Base-by-base conservation (phyloP, 2,888 invertebrate genomes). In the Lagria hirta region DNA sequence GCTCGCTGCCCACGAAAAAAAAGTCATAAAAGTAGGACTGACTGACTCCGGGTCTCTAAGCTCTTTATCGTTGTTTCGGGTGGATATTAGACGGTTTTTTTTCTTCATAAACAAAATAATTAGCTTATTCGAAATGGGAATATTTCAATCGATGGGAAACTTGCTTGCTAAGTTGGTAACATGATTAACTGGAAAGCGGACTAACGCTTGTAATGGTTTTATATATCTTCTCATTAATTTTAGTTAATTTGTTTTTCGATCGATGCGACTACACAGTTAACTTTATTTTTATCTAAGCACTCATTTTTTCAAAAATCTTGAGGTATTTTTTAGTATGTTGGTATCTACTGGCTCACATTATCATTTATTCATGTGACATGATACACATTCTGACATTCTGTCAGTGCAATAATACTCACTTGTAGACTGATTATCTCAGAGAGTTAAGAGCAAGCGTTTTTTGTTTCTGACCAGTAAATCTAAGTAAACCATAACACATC, bases 121-220 rank as follows among this genome's bases (percentile, higher is more conserved):
- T 55, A 54, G 45, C 52, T 53, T 46, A 52, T 54, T 58, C 52
- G 32, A 49, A 43, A 49, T 55, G 51, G 50, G 48, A 62, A 66
- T 65, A 65, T 65, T 65, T 66, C 65, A 66, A 66, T 67, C 64
- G 61, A 58, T 60, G 64, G 65, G 65, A 64, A 66, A 62, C 59
- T 59, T 54, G n/a, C n/a, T n/a, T n/a, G 57, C 60, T 55, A 58
- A 59, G 57, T 63, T 58, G 57, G 62, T 65, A 68, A 66, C 66
- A 59, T 68, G 68, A 68, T 67, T 65, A 69, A 69, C 66, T 64
- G 61, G 66, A 61, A 62, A 68, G 68, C 67, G 68, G 64, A 60
- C 55, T 57, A 52, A 57, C 51, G 51, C 58, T 61, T 58, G 61
- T 63, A 64, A 66, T 65, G 65, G 63, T 63, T 64, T 65, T 64